Base-by-base conservation (phyloP, 2,888 invertebrate genomes). In the Ommatoiulus sabulosus region DNA sequence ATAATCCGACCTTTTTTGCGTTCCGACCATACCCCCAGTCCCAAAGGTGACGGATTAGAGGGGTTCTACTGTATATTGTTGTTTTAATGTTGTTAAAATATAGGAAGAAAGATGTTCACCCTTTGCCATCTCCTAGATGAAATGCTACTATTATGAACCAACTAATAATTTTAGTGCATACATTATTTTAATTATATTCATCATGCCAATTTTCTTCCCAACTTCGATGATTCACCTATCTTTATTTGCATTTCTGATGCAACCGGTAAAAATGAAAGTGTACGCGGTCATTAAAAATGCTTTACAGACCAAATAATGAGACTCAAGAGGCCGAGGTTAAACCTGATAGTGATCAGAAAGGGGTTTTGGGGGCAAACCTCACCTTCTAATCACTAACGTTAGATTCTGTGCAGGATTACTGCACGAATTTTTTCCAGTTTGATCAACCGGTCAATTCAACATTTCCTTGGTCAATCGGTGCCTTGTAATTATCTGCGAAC, bases 281-380 rank as follows among this genome's bases (percentile, higher is more conserved):
- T 24, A 10, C 2, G 24, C 2, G 24, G 24, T 10, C 24, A 72
- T 24, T 72, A 72, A n/a, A 52, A 52, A 52, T 15, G 52, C 15
- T 52, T 52, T 52, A 52, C 52, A 52, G 52, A 52, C 52, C 52
- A 17, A 52, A 15, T 52, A 52, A 52, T 63, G 63, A n/a, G 7
- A 63, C 63, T 63, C n/a, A 63, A 52, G 63, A 63, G n/a, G 72
- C 24, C n/a, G 72, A 72, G 72, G 72, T 72, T 72, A 72, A 72
- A 72, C 24, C 20, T n/a, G 72, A 24, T 72, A 35, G 72, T 8
- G 10, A 72, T 72, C 72, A 24, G 10, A 72, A 72, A 72, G n/a
- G 72, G 72, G 72, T 72, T 72, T 72, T 24, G 72, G 72, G 24
- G 72, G 24, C 72, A 72, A 72, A 63, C 35, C 24, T 72, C 24